Percentiles rank a stretch among this genome's conserved stretches.
Evolutionary conservation across 2,113 vertebrate genomes (phyloP).

Genomic region (Indri indri): DNA sequence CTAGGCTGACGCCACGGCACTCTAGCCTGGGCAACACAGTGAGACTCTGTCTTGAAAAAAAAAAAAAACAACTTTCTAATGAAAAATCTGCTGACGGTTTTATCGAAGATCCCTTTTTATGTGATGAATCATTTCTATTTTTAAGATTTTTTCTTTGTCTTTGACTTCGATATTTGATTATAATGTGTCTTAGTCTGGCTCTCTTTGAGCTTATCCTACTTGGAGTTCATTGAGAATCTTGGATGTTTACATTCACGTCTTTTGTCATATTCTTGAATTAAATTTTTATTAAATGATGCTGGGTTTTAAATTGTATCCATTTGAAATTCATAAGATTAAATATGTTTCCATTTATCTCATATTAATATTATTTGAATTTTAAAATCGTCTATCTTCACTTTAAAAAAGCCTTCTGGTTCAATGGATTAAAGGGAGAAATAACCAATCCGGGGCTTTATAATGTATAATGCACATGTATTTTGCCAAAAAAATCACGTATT

Average conservation of each 20-base stretch:
- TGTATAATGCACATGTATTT: neutral
- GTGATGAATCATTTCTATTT: neutral
- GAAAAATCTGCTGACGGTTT: neutral
- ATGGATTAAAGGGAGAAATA: neutral
- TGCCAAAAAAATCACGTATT: neutral
- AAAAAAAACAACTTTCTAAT: no score
- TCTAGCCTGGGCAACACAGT: no score
- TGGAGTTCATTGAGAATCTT: neutral
- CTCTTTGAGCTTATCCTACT: neutral
- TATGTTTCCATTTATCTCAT: neutral
- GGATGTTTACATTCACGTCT: neutral
- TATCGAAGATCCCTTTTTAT: neutral
- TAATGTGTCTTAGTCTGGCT: neutral
- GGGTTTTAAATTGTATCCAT: neutral
- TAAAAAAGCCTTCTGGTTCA: neutral
- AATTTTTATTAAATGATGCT: neutral
- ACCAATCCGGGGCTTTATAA: neutral
- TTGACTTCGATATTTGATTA: neutral
- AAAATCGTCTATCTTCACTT: neutral
- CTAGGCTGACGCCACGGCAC: no score
- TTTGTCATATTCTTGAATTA: neutral
- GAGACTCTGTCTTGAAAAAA: no score
- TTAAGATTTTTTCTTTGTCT: neutral
- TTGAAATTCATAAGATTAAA: neutral
- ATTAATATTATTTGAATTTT: neutral